Conservation (phyloP, 1,140 invertebrate genomes). For the Magallana ariakensis region DNA sequence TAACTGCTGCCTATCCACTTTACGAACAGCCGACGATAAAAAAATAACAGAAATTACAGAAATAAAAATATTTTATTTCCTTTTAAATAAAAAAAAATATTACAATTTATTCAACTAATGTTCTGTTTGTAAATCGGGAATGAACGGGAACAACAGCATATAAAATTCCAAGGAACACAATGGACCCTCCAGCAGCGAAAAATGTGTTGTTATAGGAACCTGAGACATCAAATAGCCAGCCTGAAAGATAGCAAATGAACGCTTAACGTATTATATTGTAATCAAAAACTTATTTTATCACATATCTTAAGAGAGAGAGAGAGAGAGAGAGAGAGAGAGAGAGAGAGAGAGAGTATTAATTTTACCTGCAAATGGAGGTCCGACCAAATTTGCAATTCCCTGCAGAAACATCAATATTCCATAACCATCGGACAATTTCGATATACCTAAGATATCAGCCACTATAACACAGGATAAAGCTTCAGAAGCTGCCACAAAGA, state of each 20-base stretch:
- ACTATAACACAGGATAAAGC: conserved; percentile 64
- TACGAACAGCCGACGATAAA: too few relatives aligned
- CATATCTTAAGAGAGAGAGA: neutral
- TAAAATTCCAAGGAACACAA: conserved; percentile 61
- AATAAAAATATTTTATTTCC: too few relatives aligned
- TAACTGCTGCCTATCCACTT: too few relatives aligned
- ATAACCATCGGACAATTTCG: conserved; percentile 65
- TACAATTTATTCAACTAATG: too few relatives aligned
- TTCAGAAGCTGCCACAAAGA: conserved; percentile 67
- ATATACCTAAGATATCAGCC: conserved; percentile 67
- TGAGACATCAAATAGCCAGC: conserved; percentile 66
- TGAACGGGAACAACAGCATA: neutral
- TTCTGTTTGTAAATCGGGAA: neutral
- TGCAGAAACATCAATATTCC: conserved; percentile 68
- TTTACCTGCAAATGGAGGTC: conserved; percentile 69
- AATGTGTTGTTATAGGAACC: conserved; percentile 67
- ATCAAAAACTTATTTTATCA: neutral
- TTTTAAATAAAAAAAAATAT: too few relatives aligned
- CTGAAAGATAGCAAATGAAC: conserved; percentile 54
- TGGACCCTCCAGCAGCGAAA: conserved; percentile 63
- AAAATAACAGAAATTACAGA: too few relatives aligned
- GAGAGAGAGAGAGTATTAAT: neutral
- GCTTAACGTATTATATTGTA: too few relatives aligned
- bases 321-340: neutral
- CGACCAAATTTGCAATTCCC: conserved; percentile 68